Evolutionary conservation across 2,797 vertebrate genomes (phyloP).

Genomic region (Crocidura indochinensis): DNA sequence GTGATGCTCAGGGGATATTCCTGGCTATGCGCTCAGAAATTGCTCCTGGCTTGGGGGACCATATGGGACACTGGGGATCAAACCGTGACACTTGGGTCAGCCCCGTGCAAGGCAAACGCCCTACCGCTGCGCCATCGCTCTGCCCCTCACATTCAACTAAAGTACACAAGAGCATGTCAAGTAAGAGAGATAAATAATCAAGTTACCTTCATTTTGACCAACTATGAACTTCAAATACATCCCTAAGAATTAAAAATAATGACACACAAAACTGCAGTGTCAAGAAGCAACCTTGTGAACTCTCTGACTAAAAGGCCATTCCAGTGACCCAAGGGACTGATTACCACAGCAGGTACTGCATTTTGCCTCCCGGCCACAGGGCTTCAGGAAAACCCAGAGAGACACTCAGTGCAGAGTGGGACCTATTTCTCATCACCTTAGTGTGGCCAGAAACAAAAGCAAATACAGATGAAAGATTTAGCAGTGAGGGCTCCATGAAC

Average conservation of each 20-base stretch:
- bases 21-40: no score
- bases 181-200: not conserved
- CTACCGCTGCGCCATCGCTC: no score
- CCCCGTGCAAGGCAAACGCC: no score
- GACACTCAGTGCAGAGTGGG: not conserved
- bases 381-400: conserved; percentile 8
- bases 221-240: not conserved
- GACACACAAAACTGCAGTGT: no score
- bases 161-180: not conserved
- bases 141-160: not conserved
- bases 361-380: not conserved
- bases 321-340: not conserved
- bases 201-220: not conserved
- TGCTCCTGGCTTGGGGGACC: no score
- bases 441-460: not conserved
- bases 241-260: not conserved
- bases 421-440: not conserved
- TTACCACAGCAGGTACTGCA: not conserved
- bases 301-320: not conserved
- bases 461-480: not conserved
- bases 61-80: no score
- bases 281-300: no score
- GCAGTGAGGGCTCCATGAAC: not conserved
- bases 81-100: no score
- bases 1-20: no score